Base-by-base conservation (phyloP, 2,113 vertebrate species). In the Promerops cafer region DNA sequence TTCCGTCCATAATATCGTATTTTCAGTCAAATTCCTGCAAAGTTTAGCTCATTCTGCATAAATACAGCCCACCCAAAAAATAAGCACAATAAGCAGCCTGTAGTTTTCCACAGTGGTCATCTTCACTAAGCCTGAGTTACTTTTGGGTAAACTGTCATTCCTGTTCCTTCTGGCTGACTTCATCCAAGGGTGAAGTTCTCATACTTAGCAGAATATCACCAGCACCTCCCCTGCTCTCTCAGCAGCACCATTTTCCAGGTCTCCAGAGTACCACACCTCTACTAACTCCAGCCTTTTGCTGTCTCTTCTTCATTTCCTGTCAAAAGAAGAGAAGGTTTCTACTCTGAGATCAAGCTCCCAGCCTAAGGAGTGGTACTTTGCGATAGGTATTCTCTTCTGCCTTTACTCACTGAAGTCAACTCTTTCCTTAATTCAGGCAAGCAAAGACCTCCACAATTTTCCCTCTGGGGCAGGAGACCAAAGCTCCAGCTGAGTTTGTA, bases 401-500 rank as follows among this genome's bases (percentile, higher is more conserved):
- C 45, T 86, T 83, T 64, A 57, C 61, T 76, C 26, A 33, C 53
- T 49, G 61, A 93, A 92, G 75, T 87, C 60, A 78, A 39, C 26
- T 90, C 47, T 40, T 68, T 76, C 85, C 53, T 91, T 74, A 69
- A 72, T 83, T 81, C 66, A 83, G 53, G 30, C 49, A 54, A 94
- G 85, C 35, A n/a, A 82, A 94, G 83, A 90, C 87, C 61, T 80
- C 88, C 79, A 45, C 13, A n/a, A 30, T 93, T 90, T 87, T 90
- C 37, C 69, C 89, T 76, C 35, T 1, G 4, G 72, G 81, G 60
- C 71, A 89, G 61, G 80, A 90, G 82, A 91, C 84, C 83, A 92
- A 86, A 94, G 75, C 66, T 86, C 87, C 86, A 92, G 83, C 74
- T 69, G 89, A 80, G 66, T 91, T 78, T 82, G 66, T 63, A 83